Percentiles rank a stretch among this genome's conserved stretches.
phyloP scores from a whole-genome alignment of 2,888 invertebrate species.

The Pteria penguin region DNA sequence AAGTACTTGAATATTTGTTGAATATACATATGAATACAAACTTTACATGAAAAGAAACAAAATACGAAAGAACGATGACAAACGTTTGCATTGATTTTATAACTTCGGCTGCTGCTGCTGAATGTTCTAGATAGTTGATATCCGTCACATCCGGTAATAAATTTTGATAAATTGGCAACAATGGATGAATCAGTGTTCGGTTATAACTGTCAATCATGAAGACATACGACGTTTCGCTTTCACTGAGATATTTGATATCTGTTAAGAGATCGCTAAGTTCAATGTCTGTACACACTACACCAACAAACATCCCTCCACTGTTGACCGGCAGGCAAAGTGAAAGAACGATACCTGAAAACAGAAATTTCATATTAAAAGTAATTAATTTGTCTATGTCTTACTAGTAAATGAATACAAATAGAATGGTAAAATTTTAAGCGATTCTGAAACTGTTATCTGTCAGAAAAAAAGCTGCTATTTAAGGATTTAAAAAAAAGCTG shows the following conservation, averaged over 20 bases:
- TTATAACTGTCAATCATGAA: conserved; percentile 9
- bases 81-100: conserved; percentile 14
- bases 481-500: no score
- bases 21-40: no score
- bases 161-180: not conserved
- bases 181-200: conserved; percentile 7
- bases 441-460: no score
- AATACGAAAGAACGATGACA: not conserved
- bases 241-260: not conserved
- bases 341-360: not conserved
- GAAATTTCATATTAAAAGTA: no score
- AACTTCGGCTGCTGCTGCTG: not conserved
- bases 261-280: not conserved
- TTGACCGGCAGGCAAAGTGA: not conserved
- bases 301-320: not conserved
- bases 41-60: no score
- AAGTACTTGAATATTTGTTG: no score
- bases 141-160: not conserved
- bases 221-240: not conserved
- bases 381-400: no score
- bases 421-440: no score
- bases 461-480: no score
- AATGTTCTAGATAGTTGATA: conserved; percentile 3
- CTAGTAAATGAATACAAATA: no score
- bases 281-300: conserved; percentile 20